Evolutionary conservation across 2,113 vertebrate species (phyloP).

Genomic region (Sapayoa aenigma): DNA sequence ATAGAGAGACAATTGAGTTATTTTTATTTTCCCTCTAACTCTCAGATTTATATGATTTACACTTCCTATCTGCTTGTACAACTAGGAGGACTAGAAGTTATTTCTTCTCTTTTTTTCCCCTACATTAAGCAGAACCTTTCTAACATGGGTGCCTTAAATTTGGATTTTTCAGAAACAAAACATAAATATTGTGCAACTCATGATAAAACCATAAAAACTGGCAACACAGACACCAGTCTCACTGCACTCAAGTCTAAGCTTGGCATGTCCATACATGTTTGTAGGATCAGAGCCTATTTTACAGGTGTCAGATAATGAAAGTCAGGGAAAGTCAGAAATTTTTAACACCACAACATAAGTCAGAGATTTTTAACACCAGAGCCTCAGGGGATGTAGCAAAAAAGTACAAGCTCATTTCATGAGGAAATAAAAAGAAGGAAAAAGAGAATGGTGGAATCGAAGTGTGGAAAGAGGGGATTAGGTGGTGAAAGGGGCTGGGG

Average conservation of each 20-base stretch:
- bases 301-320: background rate
- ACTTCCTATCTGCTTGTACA: background rate
- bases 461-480: constrained; percentile 53
- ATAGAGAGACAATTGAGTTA: background rate
- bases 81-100: background rate
- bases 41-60: background rate
- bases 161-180: background rate
- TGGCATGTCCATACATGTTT: background rate
- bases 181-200: background rate
- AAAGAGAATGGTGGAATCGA: constrained; percentile 11
- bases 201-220: background rate
- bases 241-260: background rate
- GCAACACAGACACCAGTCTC: background rate
- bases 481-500: constrained; percentile 8
- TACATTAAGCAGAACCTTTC: background rate
- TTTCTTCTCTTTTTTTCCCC: background rate
- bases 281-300: constrained; percentile 5
- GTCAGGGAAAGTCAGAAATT: constrained; percentile 11
- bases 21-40: background rate
- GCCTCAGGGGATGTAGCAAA: background rate
- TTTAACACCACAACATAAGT: background rate
- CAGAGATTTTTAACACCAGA: constrained; percentile 28
- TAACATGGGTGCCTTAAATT: background rate
- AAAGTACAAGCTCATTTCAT: background rate
- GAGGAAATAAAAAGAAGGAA: constrained; percentile 20